Evolutionary conservation across 2,797 vertebrate species (phyloP).

Genomic region (Oryzias sinensis): DNA sequence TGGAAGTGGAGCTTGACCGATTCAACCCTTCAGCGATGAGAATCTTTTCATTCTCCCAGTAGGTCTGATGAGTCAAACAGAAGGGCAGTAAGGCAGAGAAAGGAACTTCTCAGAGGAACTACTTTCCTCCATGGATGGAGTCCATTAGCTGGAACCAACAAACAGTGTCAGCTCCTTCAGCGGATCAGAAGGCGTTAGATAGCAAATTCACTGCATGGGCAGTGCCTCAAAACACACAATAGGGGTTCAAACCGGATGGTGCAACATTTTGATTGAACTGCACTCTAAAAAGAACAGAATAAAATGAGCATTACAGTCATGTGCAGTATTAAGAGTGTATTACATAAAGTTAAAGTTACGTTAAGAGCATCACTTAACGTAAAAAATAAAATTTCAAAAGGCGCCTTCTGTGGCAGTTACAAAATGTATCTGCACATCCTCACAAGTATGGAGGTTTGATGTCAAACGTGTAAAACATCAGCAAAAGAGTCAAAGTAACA

Average conservation of each 20-base stretch:
- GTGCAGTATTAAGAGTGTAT: too few species aligned
- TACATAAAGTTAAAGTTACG: too few species aligned
- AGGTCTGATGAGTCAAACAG: slow-evolving; percentile 43
- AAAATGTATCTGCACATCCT: too few species aligned
- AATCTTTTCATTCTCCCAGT: slow-evolving; percentile 29
- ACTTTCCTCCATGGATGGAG: slow-evolving; percentile 31
- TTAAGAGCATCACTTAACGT: too few species aligned
- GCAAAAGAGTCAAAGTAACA: too few species aligned
- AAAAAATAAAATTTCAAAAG: too few species aligned
- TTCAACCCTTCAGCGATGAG: slow-evolving; percentile 25
- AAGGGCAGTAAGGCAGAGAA: slow-evolving; percentile 36
- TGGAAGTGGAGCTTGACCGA: background rate
- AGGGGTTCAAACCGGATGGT: background rate
- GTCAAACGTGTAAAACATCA: too few species aligned
- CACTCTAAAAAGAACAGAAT: background rate
- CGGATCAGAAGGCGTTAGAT: slow-evolving; percentile 1
- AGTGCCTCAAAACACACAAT: background rate
- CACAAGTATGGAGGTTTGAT: too few species aligned
- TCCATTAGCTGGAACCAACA: slow-evolving; percentile 31
- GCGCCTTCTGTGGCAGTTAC: too few species aligned
- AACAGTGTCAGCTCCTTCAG: slow-evolving; percentile 1
- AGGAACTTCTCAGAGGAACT: slow-evolving; percentile 6
- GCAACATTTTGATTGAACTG: background rate
- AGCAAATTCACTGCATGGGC: background rate
- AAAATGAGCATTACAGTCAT: too few species aligned